Conservation (phyloP, 2,888 invertebrate species). For the Philonicus albiceps region DNA sequence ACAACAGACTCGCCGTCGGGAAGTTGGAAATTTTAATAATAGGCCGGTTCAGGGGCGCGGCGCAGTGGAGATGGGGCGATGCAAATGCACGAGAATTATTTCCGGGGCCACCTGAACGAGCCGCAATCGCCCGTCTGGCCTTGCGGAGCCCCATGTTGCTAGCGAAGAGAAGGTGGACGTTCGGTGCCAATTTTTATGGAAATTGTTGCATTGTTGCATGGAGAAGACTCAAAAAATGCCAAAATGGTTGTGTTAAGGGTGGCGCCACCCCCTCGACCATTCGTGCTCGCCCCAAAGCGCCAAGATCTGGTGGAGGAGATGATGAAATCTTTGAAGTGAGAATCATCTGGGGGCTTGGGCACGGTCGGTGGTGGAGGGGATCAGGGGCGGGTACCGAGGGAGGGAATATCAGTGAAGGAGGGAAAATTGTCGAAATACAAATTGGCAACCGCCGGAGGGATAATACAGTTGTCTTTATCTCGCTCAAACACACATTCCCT, state of each 20-base stretch:
- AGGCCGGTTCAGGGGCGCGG: background rate
- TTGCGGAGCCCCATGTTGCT: background rate
- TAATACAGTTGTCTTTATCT: slow-evolving; percentile 43
- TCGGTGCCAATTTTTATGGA: slow-evolving; percentile 21
- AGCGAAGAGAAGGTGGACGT: background rate
- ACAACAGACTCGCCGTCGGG: background rate
- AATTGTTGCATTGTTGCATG: background rate
- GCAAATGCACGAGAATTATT: background rate
- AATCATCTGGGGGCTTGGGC: background rate
- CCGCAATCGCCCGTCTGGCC: background rate
- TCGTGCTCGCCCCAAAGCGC: background rate
- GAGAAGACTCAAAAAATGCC: background rate
- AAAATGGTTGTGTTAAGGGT: background rate
- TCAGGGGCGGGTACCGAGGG: background rate
- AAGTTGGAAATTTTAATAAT: slow-evolving; percentile 21
- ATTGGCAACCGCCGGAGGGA: slow-evolving; percentile 38
- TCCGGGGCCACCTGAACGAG: background rate
- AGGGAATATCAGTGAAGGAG: background rate
- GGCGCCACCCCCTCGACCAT: background rate
- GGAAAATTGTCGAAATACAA: slow-evolving; percentile 33
- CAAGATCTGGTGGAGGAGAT: background rate
- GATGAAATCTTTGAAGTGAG: background rate
- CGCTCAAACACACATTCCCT: slow-evolving; percentile 31
- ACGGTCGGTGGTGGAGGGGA: background rate
- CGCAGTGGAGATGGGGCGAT: background rate